phyloP scores from a whole-genome alignment of 2,113 vertebrate genomes.

The Ceratotherium simum region DNA sequence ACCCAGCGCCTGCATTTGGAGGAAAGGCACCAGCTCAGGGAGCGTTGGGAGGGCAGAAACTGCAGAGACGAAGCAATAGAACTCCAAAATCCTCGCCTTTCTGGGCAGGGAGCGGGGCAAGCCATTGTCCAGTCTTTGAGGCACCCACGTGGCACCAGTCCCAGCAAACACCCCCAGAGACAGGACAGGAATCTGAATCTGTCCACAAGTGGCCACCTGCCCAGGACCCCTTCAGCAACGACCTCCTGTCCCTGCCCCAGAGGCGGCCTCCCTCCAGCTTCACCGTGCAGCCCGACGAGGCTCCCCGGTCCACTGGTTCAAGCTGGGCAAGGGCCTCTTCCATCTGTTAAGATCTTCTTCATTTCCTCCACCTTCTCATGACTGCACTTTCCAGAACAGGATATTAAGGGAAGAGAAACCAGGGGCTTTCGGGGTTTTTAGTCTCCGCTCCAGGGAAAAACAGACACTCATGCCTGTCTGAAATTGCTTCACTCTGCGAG shows the following conservation, averaged over 20 bases:
- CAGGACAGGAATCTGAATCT: not conserved
- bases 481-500: conserved; percentile 87
- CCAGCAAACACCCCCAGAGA: not conserved
- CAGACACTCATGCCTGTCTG: conserved; percentile 87
- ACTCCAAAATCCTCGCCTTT: not conserved
- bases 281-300: not conserved
- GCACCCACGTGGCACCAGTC: not conserved
- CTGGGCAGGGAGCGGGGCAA: not conserved
- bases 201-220: not conserved
- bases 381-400: conserved; percentile 82
- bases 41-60: not conserved
- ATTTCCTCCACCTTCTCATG: conserved; percentile 77
- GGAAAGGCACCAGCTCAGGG: not conserved
- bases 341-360: conserved; percentile 41
- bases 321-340: conserved; percentile 55
- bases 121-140: not conserved
- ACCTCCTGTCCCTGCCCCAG: not conserved
- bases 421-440: conserved; percentile 85
- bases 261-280: not conserved
- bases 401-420: conserved; percentile 86
- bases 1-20: not conserved
- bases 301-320: not conserved
- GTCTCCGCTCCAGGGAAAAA: conserved; percentile 88
- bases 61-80: not conserved
- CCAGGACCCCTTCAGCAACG: not conserved